These are phyloP conservation scores for Hypocryptadius cinnamomeus DNA, from an alignment of 2,113 vertebrate species.

Conservation along the genomic window DNA sequence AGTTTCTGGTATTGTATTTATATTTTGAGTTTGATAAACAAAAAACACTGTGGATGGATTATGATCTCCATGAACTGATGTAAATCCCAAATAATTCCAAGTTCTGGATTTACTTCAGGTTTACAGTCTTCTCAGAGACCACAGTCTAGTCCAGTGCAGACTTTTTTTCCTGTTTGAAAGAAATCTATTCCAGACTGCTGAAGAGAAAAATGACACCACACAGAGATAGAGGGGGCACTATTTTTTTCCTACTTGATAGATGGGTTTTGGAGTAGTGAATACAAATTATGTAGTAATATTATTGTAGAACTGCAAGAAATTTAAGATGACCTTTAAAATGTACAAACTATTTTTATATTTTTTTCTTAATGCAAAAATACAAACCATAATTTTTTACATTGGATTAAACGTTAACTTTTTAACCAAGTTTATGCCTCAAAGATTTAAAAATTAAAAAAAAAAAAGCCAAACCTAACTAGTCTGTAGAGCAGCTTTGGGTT, in stretches of 20 bases:
- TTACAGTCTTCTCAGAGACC: not conserved
- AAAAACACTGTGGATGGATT: not conserved
- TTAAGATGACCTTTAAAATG: slow-evolving; percentile 56
- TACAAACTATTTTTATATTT: slow-evolving; percentile 73
- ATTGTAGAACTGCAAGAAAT: slow-evolving; percentile 43
- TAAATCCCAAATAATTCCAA: not conserved
- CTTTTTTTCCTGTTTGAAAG: not conserved
- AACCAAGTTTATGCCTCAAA: slow-evolving; percentile 48
- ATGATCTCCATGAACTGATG: not conserved
- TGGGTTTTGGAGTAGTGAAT: slow-evolving; percentile 45
- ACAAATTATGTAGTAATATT: slow-evolving; percentile 38
- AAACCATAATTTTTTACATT: slow-evolving; percentile 55
- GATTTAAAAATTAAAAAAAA: not conserved
- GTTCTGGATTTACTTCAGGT: not conserved
- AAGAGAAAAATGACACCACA: not conserved
- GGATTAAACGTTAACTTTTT: slow-evolving; percentile 62
- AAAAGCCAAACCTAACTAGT: not conserved
- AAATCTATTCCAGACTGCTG: not conserved
- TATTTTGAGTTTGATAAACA: not conserved
- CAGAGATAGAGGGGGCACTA: not conserved
- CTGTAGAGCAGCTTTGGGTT: not conserved
- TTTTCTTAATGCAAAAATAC: slow-evolving; percentile 46
- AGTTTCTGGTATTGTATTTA: not conserved
- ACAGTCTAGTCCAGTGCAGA: not conserved
- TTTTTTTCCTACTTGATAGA: slow-evolving; percentile 33